A percentile compares a stretch with the other conserved stretches of the same genome.
Evolutionary conservation across 2,113 vertebrate genomes (phyloP).

Genomic region (Notechis scutatus): DNA sequence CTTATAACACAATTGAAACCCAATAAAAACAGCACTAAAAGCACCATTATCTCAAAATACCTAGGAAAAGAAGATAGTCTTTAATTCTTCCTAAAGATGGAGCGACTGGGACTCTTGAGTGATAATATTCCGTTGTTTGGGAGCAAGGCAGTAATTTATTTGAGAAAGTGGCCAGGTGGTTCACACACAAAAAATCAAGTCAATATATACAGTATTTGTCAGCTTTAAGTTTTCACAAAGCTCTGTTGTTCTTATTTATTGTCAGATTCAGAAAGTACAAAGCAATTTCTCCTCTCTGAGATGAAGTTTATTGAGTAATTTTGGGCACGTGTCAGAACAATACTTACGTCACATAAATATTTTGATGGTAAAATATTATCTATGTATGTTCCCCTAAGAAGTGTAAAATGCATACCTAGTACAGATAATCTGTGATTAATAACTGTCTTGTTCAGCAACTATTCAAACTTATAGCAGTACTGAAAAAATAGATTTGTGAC

Average conservation of each 20-base stretch:
- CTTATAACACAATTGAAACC: background rate
- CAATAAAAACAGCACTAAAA: background rate
- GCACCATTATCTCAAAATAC: background rate
- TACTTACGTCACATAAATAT: background rate
- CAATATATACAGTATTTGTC: background rate
- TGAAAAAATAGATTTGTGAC: background rate
- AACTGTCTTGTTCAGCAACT: background rate
- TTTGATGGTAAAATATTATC: background rate
- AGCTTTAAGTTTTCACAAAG: background rate
- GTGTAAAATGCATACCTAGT: background rate
- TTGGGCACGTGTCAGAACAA: background rate
- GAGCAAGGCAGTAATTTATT: background rate
- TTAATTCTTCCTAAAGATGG: background rate
- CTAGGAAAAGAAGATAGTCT: background rate
- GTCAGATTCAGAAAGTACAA: background rate
- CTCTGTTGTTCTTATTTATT: background rate
- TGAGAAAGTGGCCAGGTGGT: background rate
- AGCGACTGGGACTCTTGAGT: background rate
- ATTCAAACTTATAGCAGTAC: background rate
- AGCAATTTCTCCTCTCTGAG: background rate
- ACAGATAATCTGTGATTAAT: background rate
- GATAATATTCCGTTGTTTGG: background rate
- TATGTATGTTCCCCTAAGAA: background rate
- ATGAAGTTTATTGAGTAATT: background rate
- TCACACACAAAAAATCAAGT: background rate